Conservation (phyloP, 2,888 invertebrate species). For the Deilephila porcellus region DNA sequence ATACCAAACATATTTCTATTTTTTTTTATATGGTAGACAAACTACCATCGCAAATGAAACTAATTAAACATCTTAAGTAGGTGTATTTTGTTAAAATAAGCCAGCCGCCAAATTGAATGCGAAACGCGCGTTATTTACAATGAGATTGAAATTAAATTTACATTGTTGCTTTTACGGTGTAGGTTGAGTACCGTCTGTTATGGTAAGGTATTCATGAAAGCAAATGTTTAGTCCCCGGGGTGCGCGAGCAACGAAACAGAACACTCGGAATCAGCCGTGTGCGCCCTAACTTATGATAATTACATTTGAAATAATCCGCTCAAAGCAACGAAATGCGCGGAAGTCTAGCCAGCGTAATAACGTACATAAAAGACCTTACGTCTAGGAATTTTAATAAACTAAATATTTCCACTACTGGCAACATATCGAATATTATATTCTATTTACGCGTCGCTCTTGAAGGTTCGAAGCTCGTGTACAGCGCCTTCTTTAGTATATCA, state of each 20-base stretch:
- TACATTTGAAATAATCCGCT: constrained; percentile 70
- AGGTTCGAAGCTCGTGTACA: constrained; percentile 51
- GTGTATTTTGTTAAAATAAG: constrained; percentile 36
- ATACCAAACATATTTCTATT: too few relatives aligned
- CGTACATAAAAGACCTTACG: constrained; percentile 39
- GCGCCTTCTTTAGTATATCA: constrained; percentile 47
- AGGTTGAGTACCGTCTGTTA: constrained; percentile 67
- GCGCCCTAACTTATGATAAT: constrained; percentile 77
- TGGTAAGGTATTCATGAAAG: constrained; percentile 81
- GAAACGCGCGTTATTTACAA: constrained; percentile 63
- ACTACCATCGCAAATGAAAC: too few relatives aligned
- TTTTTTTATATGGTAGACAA: too few relatives aligned
- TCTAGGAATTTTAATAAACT: constrained; percentile 38
- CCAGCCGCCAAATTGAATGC: constrained; percentile 40
- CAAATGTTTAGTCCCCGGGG: constrained; percentile 74
- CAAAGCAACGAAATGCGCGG: constrained; percentile 49
- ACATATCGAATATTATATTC: constrained; percentile 22
- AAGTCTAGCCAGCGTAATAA: constrained; percentile 36
- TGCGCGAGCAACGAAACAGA: constrained; percentile 52
- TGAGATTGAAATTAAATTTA: constrained; percentile 78
- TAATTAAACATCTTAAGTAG: constrained; percentile 28
- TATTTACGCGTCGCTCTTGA: constrained; percentile 41
- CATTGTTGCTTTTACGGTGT: constrained; percentile 73
- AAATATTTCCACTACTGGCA: constrained; percentile 10
- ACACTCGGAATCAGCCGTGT: constrained; percentile 62